Conservation (phyloP, 2,797 vertebrate species). For the Margarornis squamiger region DNA sequence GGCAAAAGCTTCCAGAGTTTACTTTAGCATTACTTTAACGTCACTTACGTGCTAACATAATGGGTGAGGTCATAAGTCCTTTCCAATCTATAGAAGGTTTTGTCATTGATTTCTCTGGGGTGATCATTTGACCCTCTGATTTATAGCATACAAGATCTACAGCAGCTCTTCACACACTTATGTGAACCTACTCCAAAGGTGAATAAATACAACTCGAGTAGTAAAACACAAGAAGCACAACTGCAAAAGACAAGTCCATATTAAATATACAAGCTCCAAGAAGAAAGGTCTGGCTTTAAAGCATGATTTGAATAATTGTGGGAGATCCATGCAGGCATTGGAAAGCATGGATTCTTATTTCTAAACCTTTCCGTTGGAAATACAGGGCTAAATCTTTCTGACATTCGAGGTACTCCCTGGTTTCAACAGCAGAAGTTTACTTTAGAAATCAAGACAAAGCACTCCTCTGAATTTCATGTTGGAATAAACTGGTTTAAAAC, state of each 20-base stretch:
- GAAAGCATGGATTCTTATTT: background rate
- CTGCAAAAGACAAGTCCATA: background rate
- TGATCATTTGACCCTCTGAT: conserved; percentile 20
- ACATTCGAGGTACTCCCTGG: background rate
- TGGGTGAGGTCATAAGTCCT: background rate
- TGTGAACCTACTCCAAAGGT: background rate
- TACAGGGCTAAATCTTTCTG: background rate
- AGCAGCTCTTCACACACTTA: background rate
- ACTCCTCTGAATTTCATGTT: background rate
- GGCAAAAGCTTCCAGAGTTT: conserved; percentile 30
- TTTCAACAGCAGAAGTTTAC: background rate
- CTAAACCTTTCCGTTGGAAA: background rate
- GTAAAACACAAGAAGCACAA: background rate
- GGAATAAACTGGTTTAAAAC: background rate
- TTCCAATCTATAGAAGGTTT: conserved; percentile 6
- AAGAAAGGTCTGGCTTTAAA: background rate
- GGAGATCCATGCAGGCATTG: background rate
- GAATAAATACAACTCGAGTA: background rate
- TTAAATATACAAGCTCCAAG: background rate
- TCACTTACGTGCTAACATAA: background rate
- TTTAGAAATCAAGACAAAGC: background rate
- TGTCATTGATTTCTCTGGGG: conserved; percentile 8
- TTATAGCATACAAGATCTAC: background rate
- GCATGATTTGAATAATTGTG: background rate
- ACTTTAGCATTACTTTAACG: conserved; percentile 37